Percentiles rank a stretch among this genome's conserved stretches.
phyloP scores from a whole-genome alignment of 2,797 vertebrate genomes.

The Micropoecilia bifurca region DNA sequence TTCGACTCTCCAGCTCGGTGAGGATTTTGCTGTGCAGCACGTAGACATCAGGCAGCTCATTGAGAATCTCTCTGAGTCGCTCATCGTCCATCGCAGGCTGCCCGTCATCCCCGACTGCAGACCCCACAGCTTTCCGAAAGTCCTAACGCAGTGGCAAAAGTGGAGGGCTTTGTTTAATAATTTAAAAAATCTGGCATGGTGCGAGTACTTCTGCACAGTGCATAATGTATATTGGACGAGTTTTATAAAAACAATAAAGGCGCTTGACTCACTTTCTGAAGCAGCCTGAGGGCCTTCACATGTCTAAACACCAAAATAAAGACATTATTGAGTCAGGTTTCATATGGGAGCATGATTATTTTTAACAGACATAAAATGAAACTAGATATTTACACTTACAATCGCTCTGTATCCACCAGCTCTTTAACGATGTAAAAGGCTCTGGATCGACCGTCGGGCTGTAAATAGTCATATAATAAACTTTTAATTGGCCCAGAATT shows the following conservation, averaged over 20 bases:
- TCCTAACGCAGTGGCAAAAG: conserved; percentile 72
- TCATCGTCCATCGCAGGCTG: conserved; percentile 81
- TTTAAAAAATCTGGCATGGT: not conserved
- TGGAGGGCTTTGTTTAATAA: no score
- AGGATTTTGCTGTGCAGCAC: conserved; percentile 88
- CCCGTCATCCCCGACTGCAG: conserved; percentile 77
- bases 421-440: conserved; percentile 90
- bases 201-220: not conserved
- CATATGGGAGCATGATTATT: not conserved
- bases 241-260: conserved; percentile 1
- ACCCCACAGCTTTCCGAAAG: conserved; percentile 83
- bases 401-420: conserved; percentile 90
- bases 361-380: conserved; percentile 9
- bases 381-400: conserved; percentile 80
- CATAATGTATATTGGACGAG: not conserved
- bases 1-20: conserved; percentile 86
- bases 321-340: conserved; percentile 2
- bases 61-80: conserved; percentile 87
- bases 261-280: conserved; percentile 84
- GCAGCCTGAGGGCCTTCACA: conserved; percentile 88
- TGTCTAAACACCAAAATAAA: conserved; percentile 84
- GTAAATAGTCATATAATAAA: conserved; percentile 59
- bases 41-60: conserved; percentile 88
- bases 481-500: conserved; percentile 19
- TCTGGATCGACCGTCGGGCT: conserved; percentile 90